These are phyloP conservation scores for Charina bottae DNA, from an alignment of 2,113 vertebrate species.

Conservation along the genomic window DNA sequence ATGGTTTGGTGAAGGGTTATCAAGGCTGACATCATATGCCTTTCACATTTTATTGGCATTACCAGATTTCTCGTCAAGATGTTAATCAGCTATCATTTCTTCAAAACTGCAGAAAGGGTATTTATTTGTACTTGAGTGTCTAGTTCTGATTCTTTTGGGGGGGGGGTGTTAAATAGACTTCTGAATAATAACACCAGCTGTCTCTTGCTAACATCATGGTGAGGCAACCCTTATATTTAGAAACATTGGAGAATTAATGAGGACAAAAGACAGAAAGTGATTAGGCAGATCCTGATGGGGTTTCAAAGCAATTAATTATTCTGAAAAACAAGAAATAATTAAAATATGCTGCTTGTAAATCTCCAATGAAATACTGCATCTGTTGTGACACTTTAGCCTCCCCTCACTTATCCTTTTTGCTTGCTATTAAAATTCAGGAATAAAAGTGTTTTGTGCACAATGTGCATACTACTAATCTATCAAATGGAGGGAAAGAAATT, in stretches of 20 bases:
- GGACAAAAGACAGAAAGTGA: constrained; percentile 29
- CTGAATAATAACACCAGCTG: constrained; percentile 46
- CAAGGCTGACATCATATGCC: neutral
- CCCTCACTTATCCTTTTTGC: neutral
- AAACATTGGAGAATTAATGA: constrained; percentile 45
- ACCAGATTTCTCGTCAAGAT: neutral
- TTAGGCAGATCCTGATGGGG: constrained; percentile 35
- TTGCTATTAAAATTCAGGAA: neutral
- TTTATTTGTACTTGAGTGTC: neutral
- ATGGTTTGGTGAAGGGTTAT: neutral
- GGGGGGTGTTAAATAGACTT: constrained; percentile 28
- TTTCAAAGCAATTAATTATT: constrained; percentile 39
- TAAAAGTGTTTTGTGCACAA: neutral
- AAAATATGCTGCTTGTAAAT: constrained; percentile 34
- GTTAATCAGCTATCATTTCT: constrained; percentile 7
- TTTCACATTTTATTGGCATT: neutral
- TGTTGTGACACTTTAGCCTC: constrained; percentile 18
- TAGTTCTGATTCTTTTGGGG: constrained; percentile 7
- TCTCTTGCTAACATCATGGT: constrained; percentile 9
- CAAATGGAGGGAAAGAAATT: neutral
- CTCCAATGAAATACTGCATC: constrained; percentile 28
- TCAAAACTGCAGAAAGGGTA: neutral
- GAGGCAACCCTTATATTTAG: constrained; percentile 8
- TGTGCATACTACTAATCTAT: neutral
- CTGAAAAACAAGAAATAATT: constrained; percentile 37